Base-by-base conservation (phyloP, 1,140 invertebrate species). In the Heliconius hermathena region DNA sequence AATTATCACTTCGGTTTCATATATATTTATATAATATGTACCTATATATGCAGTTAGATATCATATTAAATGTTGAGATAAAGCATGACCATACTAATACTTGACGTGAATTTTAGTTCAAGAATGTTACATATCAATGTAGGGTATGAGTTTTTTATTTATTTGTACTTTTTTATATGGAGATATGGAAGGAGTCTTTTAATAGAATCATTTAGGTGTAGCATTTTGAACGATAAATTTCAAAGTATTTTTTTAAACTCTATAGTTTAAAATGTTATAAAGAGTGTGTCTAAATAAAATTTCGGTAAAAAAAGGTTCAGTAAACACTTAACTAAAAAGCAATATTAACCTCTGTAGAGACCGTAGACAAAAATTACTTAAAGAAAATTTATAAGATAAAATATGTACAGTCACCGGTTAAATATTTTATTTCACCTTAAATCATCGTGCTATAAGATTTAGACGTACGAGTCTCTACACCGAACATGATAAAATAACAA, bases 401-500 rank as follows among this genome's bases (percentile, higher is more conserved):
- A 13, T 20, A 57, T 22, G 8, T 57, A 8, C 60, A 66, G 11
- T 29, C 26, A 22, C 54, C n/a, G 26, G 3, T 66, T 29, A 66
- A 11, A 26, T 16, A 66, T 66, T 29, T 26, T 9, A 57, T 66
- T 16, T 22, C 9, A 66, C 3, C 26, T 16, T 66, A 11, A 2
- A 26, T 29, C 26, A 66, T 66, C 22, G 22, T 29, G 3, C 60
- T 13, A 54, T 9, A 66, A 66, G 26, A 66, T 29, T 66, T 66
- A 29, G 3, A 16, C 13, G 9, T 29, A 29, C 13, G 60, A 29
- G 22, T 29, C 4, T 71, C 2, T 41, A 72, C 33, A 72, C 36
- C 20, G 36, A 18, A 72, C 33, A 72, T 41, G 29, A 72, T 72
- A 72, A 72, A 72, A 72, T 72, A 72, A 72, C 60, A 66, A 66